phyloP scores from a whole-genome alignment of 2,797 vertebrate species.

The Rallus crepitans region DNA sequence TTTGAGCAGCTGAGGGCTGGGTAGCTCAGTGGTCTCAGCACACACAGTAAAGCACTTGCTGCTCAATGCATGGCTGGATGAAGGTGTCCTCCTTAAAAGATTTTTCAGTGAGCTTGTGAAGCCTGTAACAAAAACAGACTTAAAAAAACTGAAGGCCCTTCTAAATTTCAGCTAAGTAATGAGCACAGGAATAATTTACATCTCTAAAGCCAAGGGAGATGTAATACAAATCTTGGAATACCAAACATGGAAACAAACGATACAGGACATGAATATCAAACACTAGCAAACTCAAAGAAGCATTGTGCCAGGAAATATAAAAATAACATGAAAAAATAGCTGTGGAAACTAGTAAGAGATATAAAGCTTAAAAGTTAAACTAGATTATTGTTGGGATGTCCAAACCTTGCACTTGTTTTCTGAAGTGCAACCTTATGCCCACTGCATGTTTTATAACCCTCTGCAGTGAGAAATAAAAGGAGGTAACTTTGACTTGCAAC shows the following conservation, averaged over 20 bases:
- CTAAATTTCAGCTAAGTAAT: slow-evolving; percentile 37
- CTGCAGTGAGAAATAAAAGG: slow-evolving; percentile 26
- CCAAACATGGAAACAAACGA: background rate
- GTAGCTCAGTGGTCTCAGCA: background rate
- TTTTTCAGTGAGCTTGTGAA: slow-evolving; percentile 27
- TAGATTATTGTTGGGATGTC: background rate
- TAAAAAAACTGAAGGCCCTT: slow-evolving; percentile 25
- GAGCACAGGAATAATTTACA: background rate
- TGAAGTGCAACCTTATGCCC: background rate
- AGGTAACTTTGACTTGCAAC: slow-evolving; percentile 38
- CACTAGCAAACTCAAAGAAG: background rate
- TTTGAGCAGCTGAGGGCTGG: background rate
- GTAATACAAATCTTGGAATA: slow-evolving; percentile 24
- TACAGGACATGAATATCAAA: background rate
- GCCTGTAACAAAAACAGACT: slow-evolving; percentile 28
- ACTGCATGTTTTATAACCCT: background rate
- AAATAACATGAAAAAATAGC: background rate
- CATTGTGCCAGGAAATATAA: background rate
- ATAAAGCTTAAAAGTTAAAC: background rate
- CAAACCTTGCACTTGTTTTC: background rate
- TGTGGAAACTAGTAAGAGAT: background rate
- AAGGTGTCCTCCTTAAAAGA: background rate
- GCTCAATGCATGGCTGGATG: background rate
- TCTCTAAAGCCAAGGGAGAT: slow-evolving; percentile 6
- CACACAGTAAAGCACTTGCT: background rate